Conservation (phyloP, 2,888 invertebrate species). For the Coelinius sp. region DNA sequence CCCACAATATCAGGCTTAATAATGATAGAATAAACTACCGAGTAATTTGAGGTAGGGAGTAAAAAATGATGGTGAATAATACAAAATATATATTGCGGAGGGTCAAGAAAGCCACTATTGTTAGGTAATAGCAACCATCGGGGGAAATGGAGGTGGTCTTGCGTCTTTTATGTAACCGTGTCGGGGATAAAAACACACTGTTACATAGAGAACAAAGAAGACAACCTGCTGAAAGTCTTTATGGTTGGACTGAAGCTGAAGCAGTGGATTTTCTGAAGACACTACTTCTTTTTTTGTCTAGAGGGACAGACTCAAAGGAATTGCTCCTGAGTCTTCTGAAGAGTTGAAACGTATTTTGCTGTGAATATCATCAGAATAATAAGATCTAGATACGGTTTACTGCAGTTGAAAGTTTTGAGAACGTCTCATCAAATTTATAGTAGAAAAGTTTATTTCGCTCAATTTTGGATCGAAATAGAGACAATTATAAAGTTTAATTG, state of each 20-base stretch:
- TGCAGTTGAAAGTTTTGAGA: too few species aligned
- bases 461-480: too few species aligned
- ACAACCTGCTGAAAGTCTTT: slow-evolving; percentile 20
- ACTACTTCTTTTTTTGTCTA: neutral
- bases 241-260: neutral
- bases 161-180: slow-evolving; percentile 21
- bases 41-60: neutral
- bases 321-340: neutral
- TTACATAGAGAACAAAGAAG: slow-evolving; percentile 14
- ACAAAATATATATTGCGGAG: neutral
- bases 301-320: neutral
- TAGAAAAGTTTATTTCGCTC: too few species aligned
- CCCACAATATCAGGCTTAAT: neutral
- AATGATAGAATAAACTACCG: neutral
- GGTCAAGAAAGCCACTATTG: neutral
- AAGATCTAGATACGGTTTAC: too few species aligned
- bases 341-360: neutral
- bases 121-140: neutral
- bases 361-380: too few species aligned
- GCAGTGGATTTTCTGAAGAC: slow-evolving; percentile 2
- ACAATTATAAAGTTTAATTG: too few species aligned
- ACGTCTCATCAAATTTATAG: too few species aligned
- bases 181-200: slow-evolving; percentile 24
- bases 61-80: slow-evolving; percentile 5
- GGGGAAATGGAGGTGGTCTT: slow-evolving; percentile 14